Base-by-base conservation (phyloP, 2,888 invertebrate genomes). In the Drosophila ochracea region DNA sequence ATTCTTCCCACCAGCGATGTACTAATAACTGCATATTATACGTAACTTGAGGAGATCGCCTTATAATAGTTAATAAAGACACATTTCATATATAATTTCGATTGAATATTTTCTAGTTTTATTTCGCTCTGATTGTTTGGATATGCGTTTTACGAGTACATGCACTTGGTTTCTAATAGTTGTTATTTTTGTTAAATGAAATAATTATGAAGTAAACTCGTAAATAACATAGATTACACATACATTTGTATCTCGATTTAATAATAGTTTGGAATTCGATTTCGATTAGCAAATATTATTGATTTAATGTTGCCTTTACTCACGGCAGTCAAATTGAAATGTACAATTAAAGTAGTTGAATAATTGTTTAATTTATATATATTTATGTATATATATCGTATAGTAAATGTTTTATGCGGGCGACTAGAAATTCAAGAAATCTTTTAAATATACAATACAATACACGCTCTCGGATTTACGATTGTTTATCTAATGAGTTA, bases 391-490 rank as follows among this genome's bases (percentile, higher is more conserved):
- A 33, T 57, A 72, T 47, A 47, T 47, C 67, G 39, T 72, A 69
- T 84, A 76, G 73, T 87, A 85, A 75, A 80, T 88, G 80, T 82
- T 84, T 90, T 90, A 86, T 85, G 86, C 84, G 90, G 90, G 85
- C 85, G 85, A 86, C 85, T 86, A 86, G 85, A 86, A 86, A 83
- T 90, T 86, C 74, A 89, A 86, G 85, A 89, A 90, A 84, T 83
- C 75, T 67, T 86, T 77, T 71, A 84, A 83, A 83, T 82, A 73
- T 76, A 71, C 71, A 68, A 74, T 76, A 47, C 68, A 68, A 39
- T 58, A 84, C 74, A 78, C 78, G 58, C 67, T 78, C 60, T 84
- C 69, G 75, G 84, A 86, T 75, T 83, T 65, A 77, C 54, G 84
- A 86, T 75, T 86, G 76, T 70, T 80, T 50, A 71, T 59, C 80